Base-by-base conservation (phyloP, 2,113 vertebrate genomes). In the Nothoprocta pentlandii region DNA sequence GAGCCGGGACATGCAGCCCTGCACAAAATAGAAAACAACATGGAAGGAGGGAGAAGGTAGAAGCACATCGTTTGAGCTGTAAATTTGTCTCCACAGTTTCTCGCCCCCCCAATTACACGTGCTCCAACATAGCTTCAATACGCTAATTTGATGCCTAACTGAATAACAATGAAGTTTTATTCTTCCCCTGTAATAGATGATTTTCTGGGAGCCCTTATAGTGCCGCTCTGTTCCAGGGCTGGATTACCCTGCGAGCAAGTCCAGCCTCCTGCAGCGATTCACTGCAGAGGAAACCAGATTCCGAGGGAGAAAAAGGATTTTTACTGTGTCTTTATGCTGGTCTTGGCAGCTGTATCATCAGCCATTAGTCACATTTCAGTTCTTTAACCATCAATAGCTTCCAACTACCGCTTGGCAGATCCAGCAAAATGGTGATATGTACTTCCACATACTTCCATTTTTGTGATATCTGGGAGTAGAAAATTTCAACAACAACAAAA, bases 401-500 rank as follows among this genome's bases (percentile, higher is more conserved):
- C 95, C 79, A 80, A 87, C 41, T 53, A 77, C 80, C 59, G 8
- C n/a, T 56, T 23, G 10, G 21, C 83, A 95, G 93, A 92, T 80
- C 54, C 80, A 74, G 96, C 77, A 15, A 39, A 73, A 62, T 49
- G 1, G 80, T 97, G 97, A 97, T 93, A 95, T 87, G 82, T 93
- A 75, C 61, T 92, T 47, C 81, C 81, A 95, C 88, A 84, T 93
- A 75, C 61, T 92, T 47, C 81, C 83, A 70, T 92, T 94, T 64
- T 44, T 97, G 87, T 96, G 95, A 93, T 94, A 97, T 97, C 95
- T 97, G 92, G 89, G 97, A 97, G 96, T 71, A 96, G 90, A 96
- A 95, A 97, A 97, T 97, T 97, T 97, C 96, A 95, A 96, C 69
- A 1, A 49, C 21, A 49, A 49, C 17, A 47, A 47, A 20, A 97